Evolutionary conservation across 2,113 vertebrate species (phyloP), one percentile per base, ranked within the genome.

Genomic region (Burhinus bistriatus): DNA sequence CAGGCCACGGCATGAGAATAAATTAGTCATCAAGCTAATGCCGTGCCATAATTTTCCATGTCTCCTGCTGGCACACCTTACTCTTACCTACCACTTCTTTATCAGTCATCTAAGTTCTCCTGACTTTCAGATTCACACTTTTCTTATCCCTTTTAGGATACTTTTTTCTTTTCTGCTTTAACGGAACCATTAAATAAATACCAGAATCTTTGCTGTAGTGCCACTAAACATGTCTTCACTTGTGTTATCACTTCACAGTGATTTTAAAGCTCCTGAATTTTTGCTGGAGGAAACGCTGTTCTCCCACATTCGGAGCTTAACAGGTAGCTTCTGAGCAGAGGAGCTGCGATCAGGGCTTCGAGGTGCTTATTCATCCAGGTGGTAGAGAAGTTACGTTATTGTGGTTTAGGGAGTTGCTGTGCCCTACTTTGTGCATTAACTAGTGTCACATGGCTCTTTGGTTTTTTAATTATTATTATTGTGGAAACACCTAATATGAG

Each of bases 391-490:
- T 73, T 73, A 44, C 25, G 12, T 14, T 30, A 1, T 6, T 78
- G 32, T 42, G 25, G 7, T 77, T 92, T 45, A 86, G 54, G 66
- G 58, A 95, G 45, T 34, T 81, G 40, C 26, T 51, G 22, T 75
- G 42, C n/a, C 40, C 51, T 75, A 36, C 65, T 87, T 54, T 71
- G 34, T 73, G 30, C 47, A 51, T 83, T 87, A 79, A 75, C 40
- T 83, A 89, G 22, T 38, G n/a, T 91, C 86, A 83, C 7, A 3
- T n/a, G 42, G 59, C 27, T 93, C 68, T 80, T 94, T 51, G 29
- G 16, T 9, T 59, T 71, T 94, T 92, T 76, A 76, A 85, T 97
- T 87, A 89, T 92, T 93, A 81, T 95, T 92, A 68, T 89, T 95
- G 75, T 83, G 70, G 87, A 85, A 91, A 73, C 38, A 85, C 55